These are phyloP conservation scores for Sphaerophoria taeniata DNA, from an alignment of 2,888 invertebrate genomes.

Conservation along the genomic window DNA sequence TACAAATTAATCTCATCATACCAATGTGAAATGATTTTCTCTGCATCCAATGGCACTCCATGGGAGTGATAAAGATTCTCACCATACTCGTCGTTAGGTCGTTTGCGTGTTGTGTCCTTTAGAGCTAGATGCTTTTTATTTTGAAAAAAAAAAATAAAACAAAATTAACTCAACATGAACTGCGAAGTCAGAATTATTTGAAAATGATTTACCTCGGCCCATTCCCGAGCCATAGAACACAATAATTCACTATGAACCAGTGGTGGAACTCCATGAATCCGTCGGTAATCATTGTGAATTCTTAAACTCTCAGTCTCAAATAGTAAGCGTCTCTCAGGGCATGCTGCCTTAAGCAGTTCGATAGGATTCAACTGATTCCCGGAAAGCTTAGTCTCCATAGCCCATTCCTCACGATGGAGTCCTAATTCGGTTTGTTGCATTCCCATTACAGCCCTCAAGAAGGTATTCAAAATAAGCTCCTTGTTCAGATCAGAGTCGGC, in stretches of 20 bases:
- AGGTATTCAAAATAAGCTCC: slow-evolving; percentile 48
- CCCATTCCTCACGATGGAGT: slow-evolving; percentile 43
- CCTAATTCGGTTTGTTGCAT: slow-evolving; percentile 57
- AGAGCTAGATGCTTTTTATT: slow-evolving; percentile 83
- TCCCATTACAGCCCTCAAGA: slow-evolving; percentile 58
- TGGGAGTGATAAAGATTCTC: slow-evolving; percentile 92
- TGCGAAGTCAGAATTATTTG: background rate
- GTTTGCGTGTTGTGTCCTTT: slow-evolving; percentile 87
- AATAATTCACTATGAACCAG: slow-evolving; percentile 52
- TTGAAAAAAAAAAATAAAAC: too few relatives aligned
- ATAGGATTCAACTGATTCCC: slow-evolving; percentile 55
- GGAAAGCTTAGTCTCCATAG: slow-evolving; percentile 45
- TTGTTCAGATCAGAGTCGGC: slow-evolving; percentile 29
- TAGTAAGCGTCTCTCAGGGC: slow-evolving; percentile 43
- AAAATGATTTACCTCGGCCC: slow-evolving; percentile 53
- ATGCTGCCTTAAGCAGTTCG: slow-evolving; percentile 52
- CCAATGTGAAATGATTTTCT: slow-evolving; percentile 91
- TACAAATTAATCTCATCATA: slow-evolving; percentile 89
- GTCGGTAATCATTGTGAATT: slow-evolving; percentile 54
- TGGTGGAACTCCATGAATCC: slow-evolving; percentile 46
- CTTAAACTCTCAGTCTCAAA: slow-evolving; percentile 54
- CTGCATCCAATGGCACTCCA: slow-evolving; percentile 87
- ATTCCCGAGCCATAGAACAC: slow-evolving; percentile 55
- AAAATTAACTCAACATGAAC: slow-evolving; percentile 1
- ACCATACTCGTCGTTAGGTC: slow-evolving; percentile 90